Base-by-base conservation (phyloP, 2,888 invertebrate genomes). In the Standfussiana lucernea region DNA sequence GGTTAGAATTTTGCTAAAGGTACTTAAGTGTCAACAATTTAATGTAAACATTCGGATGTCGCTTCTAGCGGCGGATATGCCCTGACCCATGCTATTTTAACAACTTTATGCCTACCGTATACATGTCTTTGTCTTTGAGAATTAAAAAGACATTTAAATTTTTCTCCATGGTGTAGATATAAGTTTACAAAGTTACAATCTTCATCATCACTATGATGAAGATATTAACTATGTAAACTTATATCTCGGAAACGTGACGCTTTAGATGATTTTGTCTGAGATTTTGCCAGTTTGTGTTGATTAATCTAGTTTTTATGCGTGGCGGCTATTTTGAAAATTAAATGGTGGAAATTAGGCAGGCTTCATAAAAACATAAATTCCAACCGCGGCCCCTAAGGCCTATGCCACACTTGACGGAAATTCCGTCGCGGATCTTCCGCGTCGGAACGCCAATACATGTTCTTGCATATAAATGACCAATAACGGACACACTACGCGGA, bases 361-460 rank as follows among this genome's bases (percentile, higher is more conserved):
- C 2, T 50, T 3, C 50, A 50, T 50, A 50, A 10, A 24, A 50
- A 50, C 24, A 50, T 50, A 24, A n/a, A n/a, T 50, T 24, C 21
- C 3, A 24, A 50, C 3, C 3, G n/a, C n/a, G n/a, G n/a, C 24
- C 8, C 24, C n/a, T n/a, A n/a, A n/a, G 45, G 45, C 45, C 10
- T 70, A 40, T 0, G 50, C 15, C 50, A 69, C 53, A 69, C 53
- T 53, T 11, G 53, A 56, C 37, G n/a, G n/a, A 68, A 53, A 68
- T n/a, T n/a, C n/a, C n/a, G n/a, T n/a, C n/a, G n/a, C n/a, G n/a
- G n/a, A n/a, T n/a, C n/a, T 53, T 50, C 35, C 50, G 67, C 15
- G 37, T n/a, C 68, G 37, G 50, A 45, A 45, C 45, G 45, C 45
- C 45, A 45, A 45, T 45, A 45, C 45, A 45, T 45, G 45, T 45